Base-by-base conservation (phyloP, 2,113 vertebrate genomes). In the Arizona elegans region DNA sequence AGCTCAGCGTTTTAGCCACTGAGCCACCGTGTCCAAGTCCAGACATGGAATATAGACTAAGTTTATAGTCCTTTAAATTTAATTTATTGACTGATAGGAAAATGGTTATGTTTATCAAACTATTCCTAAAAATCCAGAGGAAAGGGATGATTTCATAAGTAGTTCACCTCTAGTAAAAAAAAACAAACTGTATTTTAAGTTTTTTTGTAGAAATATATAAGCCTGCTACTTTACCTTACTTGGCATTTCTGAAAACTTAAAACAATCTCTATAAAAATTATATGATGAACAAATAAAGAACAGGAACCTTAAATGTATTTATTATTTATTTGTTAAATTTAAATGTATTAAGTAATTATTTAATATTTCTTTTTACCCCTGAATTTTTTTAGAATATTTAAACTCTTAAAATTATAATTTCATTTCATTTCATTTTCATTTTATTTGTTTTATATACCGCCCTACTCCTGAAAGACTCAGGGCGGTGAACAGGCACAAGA, bases 21-120 rank as follows among this genome's bases (percentile, higher is more conserved):
- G 38, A 43, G 38, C 38, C 38, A 43, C 38, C 38, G 38, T 43
- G 43, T 47, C 43, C 0, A 5, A 47, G 43, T 47, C 43, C 43
- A 92, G 29, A 56, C 29, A 87, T 52, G 13, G 43, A 87, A 52
- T 52, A 29, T 52, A 86, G 21, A 17, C 91, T n/a, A 43, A n/a
- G 26, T 58, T 91, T 59, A 91, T 47, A 92, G 85, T 8, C 43
- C 26, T 92, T 92, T 52, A 62, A 87, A 56, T 59, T 92, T n/a
- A 29, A 47, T 52, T 47, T 43, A 86, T 62, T 59, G 55, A 86
- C 24, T 59, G 50, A 91, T 50, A 91, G 50, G 81, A n/a, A 87
- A 43, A 92, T 33, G 47, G 55, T 13, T 33, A 43, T 87, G 26
- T n/a, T 17, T 58, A 65, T 21, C 47, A 92, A 33, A 58, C 29